These are phyloP conservation scores for Arothron firmamentum DNA, from an alignment of 2,113 vertebrate genomes.

Conservation along the genomic window DNA sequence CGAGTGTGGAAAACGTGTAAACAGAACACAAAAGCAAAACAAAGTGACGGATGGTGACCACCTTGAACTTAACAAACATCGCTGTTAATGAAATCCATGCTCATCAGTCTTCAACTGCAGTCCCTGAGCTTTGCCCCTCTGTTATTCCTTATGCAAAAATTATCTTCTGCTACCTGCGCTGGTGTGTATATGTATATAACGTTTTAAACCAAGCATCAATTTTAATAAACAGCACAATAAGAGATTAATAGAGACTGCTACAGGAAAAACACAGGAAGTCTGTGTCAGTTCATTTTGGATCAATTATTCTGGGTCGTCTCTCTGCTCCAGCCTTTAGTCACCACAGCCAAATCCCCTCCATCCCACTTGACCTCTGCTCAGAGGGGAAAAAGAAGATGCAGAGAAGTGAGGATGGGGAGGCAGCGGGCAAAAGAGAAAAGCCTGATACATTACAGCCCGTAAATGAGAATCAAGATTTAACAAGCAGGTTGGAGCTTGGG, in stretches of 20 bases:
- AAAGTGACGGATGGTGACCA: slow-evolving; percentile 26
- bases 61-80: slow-evolving; percentile 2
- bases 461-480: slow-evolving; percentile 6
- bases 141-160: not conserved
- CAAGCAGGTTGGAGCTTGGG: slow-evolving; percentile 3
- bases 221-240: too few species aligned
- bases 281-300: too few species aligned
- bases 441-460: slow-evolving; percentile 7
- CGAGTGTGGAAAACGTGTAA: slow-evolving; percentile 9
- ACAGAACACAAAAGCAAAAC: slow-evolving; percentile 28
- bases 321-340: slow-evolving; percentile 33
- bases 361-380: slow-evolving; percentile 52
- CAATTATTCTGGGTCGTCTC: too few species aligned
- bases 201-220: too few species aligned
- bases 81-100: too few species aligned
- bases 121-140: not conserved
- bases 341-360: slow-evolving; percentile 25
- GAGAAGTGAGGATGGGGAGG: not conserved
- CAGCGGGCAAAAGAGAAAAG: slow-evolving; percentile 11
- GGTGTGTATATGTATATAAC: too few species aligned
- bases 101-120: too few species aligned
- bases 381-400: slow-evolving; percentile 8
- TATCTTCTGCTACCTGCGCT: not conserved
- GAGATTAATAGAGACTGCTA: too few species aligned
- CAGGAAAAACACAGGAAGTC: too few species aligned